Base-by-base conservation (phyloP, 2,888 invertebrate genomes). In the Euzophera pinguis region DNA sequence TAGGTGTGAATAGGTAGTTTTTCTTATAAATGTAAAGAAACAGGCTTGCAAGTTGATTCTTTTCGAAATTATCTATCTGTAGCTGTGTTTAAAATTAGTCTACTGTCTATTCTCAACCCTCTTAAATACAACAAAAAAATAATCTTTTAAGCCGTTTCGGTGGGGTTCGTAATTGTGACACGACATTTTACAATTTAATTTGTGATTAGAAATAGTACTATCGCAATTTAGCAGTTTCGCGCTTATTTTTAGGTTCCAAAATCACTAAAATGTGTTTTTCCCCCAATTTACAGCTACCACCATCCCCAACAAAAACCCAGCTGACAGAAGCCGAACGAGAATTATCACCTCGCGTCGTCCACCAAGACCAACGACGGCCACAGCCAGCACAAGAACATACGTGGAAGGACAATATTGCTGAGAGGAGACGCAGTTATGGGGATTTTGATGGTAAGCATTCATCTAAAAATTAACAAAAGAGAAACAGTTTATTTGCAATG, bases 321-420 rank as follows among this genome's bases (percentile, higher is more conserved):
- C 58, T 81, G 6, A 85, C 84, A 0, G 69, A 75, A 50, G 90
- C 90, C 0, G 90, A 91, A 51, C 67, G 90, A 0, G 90, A 90
- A 58, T 55, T 90, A n/a, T 90, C 90, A 0, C 90, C 90, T 0
- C 79, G 82, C 4, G 73, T 75, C 0, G 85, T 73, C 9, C 75
- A 65, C 17, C 9, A 54, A 10, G 53, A 50, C 5, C 59, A 55
- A 1, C 47, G 60, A 13, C 53, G 54, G 3, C 47, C 54, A 41
- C 57, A 53, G 8, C 57, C 53, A 2, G 50, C 52, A 3, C 9
- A 17, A 9, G 32, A 7, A 22, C 22, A 41, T 13, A 62, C 61
- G 52, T 53, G 82, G 5, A 12, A 12, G 10, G 49, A 13, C 37
- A 50, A 17, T 57, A 38, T 50, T 3, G 22, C 58, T 0, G 66